A percentile compares a stretch with the other conserved stretches of the same genome.
phyloP scores from a whole-genome alignment of 2,113 vertebrate species.

The Ammospiza nelsoni region DNA sequence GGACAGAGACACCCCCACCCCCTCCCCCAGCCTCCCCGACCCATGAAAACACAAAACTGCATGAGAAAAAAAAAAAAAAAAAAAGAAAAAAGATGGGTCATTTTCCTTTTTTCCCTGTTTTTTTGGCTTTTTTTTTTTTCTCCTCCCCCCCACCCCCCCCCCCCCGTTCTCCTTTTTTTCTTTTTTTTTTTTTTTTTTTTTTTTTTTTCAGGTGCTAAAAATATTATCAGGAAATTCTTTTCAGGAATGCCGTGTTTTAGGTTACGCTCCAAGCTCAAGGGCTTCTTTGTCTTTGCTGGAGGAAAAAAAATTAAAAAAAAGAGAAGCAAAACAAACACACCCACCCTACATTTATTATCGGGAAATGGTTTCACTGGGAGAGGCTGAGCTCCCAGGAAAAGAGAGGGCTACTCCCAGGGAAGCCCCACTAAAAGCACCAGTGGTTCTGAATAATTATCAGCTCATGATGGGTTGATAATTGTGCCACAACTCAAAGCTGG shows the following conservation, averaged over 20 bases:
- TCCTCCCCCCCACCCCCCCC: fast-evolving
- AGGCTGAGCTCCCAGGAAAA: background rate
- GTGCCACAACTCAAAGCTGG: background rate
- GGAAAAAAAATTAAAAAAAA: background rate
- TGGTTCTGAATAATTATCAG: background rate
- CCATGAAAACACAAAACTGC: background rate
- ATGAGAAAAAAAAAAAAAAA: background rate
- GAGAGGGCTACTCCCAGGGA: background rate
- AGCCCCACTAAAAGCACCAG: background rate
- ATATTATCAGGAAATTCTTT: conserved; percentile 79
- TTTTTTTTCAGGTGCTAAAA: conserved; percentile 71
- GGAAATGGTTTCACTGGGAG: conserved; percentile 46
- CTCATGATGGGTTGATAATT: background rate
- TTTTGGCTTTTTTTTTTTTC: background rate
- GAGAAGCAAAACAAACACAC: background rate
- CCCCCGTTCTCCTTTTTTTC: background rate
- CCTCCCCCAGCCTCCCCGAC: background rate
- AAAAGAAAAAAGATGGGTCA: background rate
- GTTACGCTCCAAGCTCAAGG: conserved; percentile 65
- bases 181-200: background rate
- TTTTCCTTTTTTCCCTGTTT: background rate
- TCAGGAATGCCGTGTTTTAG: conserved; percentile 64
- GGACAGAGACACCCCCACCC: no score
- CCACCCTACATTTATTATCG: conserved; percentile 54
- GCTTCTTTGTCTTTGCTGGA: conserved; percentile 70